Percentiles rank a stretch among this genome's conserved stretches.
These are phyloP conservation scores for Steinernema khuongi DNA, from an alignment of 1,140 invertebrate genomes.

Conservation along the genomic window DNA sequence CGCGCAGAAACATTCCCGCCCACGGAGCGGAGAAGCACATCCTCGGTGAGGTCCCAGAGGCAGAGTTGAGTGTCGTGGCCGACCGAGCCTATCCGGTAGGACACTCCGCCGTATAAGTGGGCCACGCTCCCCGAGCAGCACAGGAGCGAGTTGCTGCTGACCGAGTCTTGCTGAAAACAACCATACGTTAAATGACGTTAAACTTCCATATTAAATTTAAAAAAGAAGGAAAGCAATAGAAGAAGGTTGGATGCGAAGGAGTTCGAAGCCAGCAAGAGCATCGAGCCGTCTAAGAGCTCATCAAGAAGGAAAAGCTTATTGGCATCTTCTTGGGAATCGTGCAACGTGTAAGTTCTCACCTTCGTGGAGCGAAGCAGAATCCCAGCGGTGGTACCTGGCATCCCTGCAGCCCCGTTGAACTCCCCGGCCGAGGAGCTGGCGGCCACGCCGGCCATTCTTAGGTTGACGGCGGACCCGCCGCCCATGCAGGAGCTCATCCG, in stretches of 20 bases:
- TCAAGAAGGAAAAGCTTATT: too few species aligned
- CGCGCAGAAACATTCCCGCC: background rate
- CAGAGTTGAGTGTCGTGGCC: constrained; percentile 96
- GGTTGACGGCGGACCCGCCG: background rate
- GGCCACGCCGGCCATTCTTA: background rate
- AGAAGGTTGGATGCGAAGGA: too few species aligned
- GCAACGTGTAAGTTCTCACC: background rate
- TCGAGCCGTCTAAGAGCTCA: too few species aligned
- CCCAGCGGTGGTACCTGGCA: background rate
- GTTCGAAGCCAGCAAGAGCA: too few species aligned
- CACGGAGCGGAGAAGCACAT: constrained; percentile 68
- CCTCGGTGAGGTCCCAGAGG: constrained; percentile 95
- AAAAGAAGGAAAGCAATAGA: too few species aligned
- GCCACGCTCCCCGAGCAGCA: constrained; percentile 1
- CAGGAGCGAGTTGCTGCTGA: constrained; percentile 61
- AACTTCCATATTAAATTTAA: too few species aligned
- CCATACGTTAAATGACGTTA: too few species aligned
- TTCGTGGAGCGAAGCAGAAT: background rate
- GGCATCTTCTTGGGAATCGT: too few species aligned
- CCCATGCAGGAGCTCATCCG: background rate
- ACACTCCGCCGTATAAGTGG: constrained; percentile 16
- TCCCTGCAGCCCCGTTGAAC: background rate
- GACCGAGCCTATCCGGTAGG: constrained; percentile 84
- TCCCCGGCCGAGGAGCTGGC: background rate
- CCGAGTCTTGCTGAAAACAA: constrained; percentile 60